A percentile compares a stretch with the other conserved stretches of the same genome.
Conservation (phyloP, 2,888 invertebrate species). For the Octonoba sinensis region DNA sequence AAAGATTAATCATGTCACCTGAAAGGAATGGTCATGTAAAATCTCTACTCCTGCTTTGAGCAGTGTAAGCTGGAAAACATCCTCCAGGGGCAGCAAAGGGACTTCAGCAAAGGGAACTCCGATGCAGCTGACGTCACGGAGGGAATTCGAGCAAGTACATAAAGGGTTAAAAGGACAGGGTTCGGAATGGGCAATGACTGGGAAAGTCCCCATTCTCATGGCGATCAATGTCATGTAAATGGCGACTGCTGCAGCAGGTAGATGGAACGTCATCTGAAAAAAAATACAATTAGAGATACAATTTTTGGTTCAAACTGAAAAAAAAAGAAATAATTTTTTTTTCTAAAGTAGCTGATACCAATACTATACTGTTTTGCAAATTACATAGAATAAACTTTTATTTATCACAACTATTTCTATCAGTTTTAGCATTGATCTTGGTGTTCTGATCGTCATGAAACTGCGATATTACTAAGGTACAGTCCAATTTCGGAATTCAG, state of each 20-base stretch:
- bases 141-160: conserved; percentile 62
- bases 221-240: conserved; percentile 11
- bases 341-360: not conserved
- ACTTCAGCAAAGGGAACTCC: conserved; percentile 64
- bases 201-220: conserved; percentile 4
- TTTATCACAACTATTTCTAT: too few species aligned
- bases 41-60: conserved; percentile 52
- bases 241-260: conserved; percentile 38
- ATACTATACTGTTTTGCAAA: not conserved
- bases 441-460: too few species aligned
- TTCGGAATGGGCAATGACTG: conserved; percentile 38
- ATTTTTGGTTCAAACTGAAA: not conserved
- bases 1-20: conserved; percentile 17
- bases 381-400: too few species aligned
- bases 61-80: conserved; percentile 56
- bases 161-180: conserved; percentile 65
- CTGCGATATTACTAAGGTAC: too few species aligned
- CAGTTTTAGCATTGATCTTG: too few species aligned
- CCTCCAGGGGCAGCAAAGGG: conserved; percentile 58
- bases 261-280: conserved; percentile 40
- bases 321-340: not conserved
- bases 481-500: too few species aligned
- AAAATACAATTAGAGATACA: not conserved
- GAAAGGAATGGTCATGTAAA: conserved; percentile 57
- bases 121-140: conserved; percentile 65